Conservation (phyloP, 2,113 vertebrate species). For the Pachycephala philippinensis region DNA sequence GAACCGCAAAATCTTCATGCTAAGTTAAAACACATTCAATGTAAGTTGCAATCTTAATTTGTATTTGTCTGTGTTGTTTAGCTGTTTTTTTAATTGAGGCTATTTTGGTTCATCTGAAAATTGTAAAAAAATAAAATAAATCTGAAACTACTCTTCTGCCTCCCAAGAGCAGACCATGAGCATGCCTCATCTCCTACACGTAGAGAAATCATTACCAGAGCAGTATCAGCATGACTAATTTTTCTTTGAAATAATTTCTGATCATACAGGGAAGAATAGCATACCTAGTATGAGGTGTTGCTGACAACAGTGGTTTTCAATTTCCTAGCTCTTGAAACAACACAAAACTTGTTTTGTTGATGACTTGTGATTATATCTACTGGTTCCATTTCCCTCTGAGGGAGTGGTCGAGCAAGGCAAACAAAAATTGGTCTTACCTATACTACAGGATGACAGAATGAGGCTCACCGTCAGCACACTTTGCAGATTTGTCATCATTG, state of each 20-base stretch:
- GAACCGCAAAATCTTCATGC: background rate
- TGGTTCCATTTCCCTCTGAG: accelerated
- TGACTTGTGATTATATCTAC: background rate
- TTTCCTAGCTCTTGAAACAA: background rate
- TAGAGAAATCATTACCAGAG: background rate
- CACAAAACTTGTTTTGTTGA: background rate
- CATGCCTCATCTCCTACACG: background rate
- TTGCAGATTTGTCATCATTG: background rate
- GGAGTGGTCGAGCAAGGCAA: background rate
- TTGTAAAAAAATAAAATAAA: background rate
- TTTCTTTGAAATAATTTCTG: background rate
- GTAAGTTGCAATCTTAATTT: background rate
- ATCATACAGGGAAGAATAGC: background rate
- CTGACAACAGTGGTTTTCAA: background rate
- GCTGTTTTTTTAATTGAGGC: background rate
- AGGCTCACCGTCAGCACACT: accelerated
- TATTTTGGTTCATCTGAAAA: background rate
- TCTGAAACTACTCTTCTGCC: background rate
- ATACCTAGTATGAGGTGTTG: background rate
- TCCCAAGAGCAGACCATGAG: background rate
- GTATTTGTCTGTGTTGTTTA: background rate
- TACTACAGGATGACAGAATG: background rate
- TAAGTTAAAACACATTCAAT: background rate
- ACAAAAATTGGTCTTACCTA: background rate
- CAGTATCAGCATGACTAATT: background rate